Evolutionary conservation across 2,797 vertebrate species (phyloP).

Genomic region (Borostomias antarcticus): DNA sequence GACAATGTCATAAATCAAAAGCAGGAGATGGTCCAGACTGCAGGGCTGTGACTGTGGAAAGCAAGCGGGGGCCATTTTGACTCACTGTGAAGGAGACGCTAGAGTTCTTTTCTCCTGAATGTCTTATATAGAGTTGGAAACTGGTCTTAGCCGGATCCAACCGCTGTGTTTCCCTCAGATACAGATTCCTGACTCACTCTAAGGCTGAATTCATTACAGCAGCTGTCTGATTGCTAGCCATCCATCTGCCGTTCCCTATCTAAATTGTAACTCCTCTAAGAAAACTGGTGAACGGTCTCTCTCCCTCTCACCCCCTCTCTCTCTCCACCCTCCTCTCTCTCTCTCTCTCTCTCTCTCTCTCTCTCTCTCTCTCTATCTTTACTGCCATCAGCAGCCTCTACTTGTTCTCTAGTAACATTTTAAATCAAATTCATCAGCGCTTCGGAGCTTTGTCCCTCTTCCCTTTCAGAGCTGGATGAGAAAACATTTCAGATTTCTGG

Average conservation of each 20-base stretch:
- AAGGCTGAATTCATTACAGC: slow-evolving; percentile 68
- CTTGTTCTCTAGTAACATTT: slow-evolving; percentile 36
- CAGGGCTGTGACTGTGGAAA: slow-evolving; percentile 2
- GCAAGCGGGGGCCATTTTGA: neutral
- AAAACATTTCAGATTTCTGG: slow-evolving; percentile 41
- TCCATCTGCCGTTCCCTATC: slow-evolving; percentile 68
- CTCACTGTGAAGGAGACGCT: neutral
- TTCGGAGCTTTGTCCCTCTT: slow-evolving; percentile 45
- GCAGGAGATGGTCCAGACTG: neutral
- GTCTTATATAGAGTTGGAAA: neutral
- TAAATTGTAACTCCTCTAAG: slow-evolving; percentile 67
- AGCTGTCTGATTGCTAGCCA: slow-evolving; percentile 67
- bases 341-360: slow-evolving; percentile 22
- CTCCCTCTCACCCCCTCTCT: too few relatives aligned
- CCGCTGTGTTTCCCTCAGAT: neutral
- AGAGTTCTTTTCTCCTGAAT: too few relatives aligned
- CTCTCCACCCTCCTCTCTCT: slow-evolving; percentile 22
- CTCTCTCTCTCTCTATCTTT: neutral
- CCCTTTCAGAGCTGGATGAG: slow-evolving; percentile 40
- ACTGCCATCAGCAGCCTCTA: slow-evolving; percentile 45
- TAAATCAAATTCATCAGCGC: slow-evolving; percentile 52
- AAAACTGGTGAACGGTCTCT: too few relatives aligned
- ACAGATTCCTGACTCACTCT: slow-evolving; percentile 60
- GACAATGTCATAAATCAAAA: neutral
- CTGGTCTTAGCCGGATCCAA: neutral